Evolutionary conservation across 92 coral and sea anemone genomes (phyloP).

Genomic region (Porites cylindrica): DNA sequence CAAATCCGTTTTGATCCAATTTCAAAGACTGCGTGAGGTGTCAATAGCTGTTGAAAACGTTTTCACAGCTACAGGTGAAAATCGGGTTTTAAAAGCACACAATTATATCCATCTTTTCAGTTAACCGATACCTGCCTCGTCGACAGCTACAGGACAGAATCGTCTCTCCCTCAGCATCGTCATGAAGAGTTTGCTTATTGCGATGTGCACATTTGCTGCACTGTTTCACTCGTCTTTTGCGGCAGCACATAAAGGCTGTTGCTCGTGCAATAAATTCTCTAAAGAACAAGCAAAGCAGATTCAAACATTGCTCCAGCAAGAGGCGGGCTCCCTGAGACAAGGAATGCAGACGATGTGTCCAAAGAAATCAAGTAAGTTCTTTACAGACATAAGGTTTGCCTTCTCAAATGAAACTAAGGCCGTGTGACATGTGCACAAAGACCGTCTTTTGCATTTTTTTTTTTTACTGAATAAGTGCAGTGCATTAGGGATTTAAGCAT

Average conservation of each 20-base stretch:
- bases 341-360: conserved; percentile 72
- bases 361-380: conserved; percentile 41
- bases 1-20: conserved; percentile 48
- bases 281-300: conserved; percentile 11
- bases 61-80: conserved; percentile 31
- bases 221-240: background rate
- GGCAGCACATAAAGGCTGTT: background rate
- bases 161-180: background rate
- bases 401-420: background rate
- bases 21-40: conserved; percentile 19
- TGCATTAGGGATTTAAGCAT: no score
- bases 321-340: conserved; percentile 56
- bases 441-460: no score
- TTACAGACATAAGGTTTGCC: background rate
- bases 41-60: conserved; percentile 33
- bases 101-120: conserved; percentile 14
- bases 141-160: background rate
- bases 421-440: background rate
- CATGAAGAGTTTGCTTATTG: conserved; percentile 11
- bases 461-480: no score
- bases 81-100: conserved; percentile 27
- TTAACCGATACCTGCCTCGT: conserved; percentile 20
- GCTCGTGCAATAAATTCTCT: conserved; percentile 21
- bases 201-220: background rate
- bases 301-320: conserved; percentile 46